Evolutionary conservation across 2,888 invertebrate genomes (phyloP), one percentile per base, ranked within the genome.

Genomic region (Ophonus ardosiacus): DNA sequence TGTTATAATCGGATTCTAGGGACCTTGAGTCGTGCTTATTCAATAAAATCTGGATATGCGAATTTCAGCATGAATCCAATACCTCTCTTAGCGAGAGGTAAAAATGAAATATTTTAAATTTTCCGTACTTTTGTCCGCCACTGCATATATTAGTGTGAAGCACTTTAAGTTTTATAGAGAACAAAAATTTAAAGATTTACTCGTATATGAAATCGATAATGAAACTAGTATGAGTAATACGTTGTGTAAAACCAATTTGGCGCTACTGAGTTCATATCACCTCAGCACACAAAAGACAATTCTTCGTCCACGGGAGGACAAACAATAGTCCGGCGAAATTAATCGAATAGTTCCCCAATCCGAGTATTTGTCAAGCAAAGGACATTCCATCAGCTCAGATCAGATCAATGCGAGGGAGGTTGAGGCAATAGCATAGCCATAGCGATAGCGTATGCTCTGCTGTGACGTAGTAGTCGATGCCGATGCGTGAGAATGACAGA

Each of bases 311-410:
- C 71, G 18, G 63, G 63, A 63, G 63, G 71, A 74, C 71, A 74
- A 79, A 79, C 79, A 79, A 79, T 79, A 79, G 57, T 79, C 61
- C 59, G 24, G 10, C 31, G 79, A 57, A 74, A 79, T 79, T 79
- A 79, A 79, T 79, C 79, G 79, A 79, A 79, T 79, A 79, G 79
- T 79, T 79, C 79, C 79, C 61, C 61, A 61, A 79, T 79, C 61
- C 61, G 61, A 57, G 79, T 38, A 79, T 59, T 59, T 59, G 79
- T 79, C 59, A 79, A 57, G 38, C 40, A 79, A 61, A 57, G 59
- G 57, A 79, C 79, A 79, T 79, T 79, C 79, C 79, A 59, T 79
- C 79, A 56, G 59, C 59, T 57, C 78, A 78, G 56, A 59, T 59
- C 78, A 59, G 78, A 79, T 79, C 59, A 61, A 79, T 79, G 79